Evolutionary conservation across 2,888 invertebrate genomes (phyloP).

Genomic region (Empis stercorea): DNA sequence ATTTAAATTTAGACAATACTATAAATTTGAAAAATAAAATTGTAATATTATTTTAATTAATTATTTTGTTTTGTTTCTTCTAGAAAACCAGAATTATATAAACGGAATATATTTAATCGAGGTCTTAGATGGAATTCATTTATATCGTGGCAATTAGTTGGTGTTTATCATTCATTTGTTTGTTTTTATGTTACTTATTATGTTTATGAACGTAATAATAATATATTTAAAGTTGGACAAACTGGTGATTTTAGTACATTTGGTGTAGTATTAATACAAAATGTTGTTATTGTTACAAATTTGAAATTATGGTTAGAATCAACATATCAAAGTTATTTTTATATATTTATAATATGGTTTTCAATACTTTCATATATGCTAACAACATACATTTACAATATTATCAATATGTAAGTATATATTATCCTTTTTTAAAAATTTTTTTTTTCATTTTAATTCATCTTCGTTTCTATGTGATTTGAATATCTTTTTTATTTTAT

Average conservation of each 20-base stretch:
- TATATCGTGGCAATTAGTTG: slow-evolving; percentile 45
- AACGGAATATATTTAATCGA: slow-evolving; percentile 46
- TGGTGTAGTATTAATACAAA: slow-evolving; percentile 47
- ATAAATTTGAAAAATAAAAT: too few species aligned
- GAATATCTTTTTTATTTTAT: too few species aligned
- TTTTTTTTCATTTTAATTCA: too few species aligned
- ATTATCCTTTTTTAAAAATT: neutral
- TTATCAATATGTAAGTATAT: slow-evolving; percentile 44
- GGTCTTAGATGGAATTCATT: slow-evolving; percentile 51
- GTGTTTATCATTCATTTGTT: slow-evolving; percentile 50
- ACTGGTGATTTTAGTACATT: slow-evolving; percentile 43
- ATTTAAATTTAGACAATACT: too few species aligned
- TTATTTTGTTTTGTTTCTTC: slow-evolving; percentile 14
- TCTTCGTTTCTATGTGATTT: too few species aligned
- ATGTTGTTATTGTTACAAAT: slow-evolving; percentile 44
- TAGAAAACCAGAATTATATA: slow-evolving; percentile 56
- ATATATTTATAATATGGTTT: slow-evolving; percentile 39
- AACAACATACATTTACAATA: slow-evolving; percentile 44
- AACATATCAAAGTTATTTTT: slow-evolving; percentile 43
- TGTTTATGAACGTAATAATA: slow-evolving; percentile 37
- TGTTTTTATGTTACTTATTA: slow-evolving; percentile 44
- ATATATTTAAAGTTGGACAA: slow-evolving; percentile 39
- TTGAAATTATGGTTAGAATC: slow-evolving; percentile 50
- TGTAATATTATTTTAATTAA: neutral
- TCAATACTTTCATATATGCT: slow-evolving; percentile 44